Evolutionary conservation across 2,888 invertebrate species (phyloP), one percentile per base, ranked within the genome.

Genomic region (Dolichomitus sp.): DNA sequence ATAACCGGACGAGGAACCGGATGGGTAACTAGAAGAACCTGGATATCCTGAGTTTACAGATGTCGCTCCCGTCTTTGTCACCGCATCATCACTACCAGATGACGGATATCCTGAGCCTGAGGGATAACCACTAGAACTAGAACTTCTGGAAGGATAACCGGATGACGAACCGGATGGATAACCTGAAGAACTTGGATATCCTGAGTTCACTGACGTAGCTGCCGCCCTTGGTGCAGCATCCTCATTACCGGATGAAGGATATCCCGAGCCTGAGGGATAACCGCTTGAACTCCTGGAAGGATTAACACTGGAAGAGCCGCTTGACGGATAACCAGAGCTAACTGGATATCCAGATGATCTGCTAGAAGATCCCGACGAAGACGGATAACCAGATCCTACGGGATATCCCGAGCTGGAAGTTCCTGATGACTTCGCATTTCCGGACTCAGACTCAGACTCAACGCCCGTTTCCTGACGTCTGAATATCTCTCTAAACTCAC

Each of bases 391-490:
- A 2, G 84, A 84, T 23, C 80, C 63, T 30, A 54, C 54, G 6
- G 80, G 80, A 59, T 84, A 84, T 17, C 84, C 81, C 7, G 83
- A 81, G 19, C 66, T 70, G 42, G 27, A 17, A 2, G 63, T 50
- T 23, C 40, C 40, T 9, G 69, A 54, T 37, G 82, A 33, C 37
- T 73, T 75, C 12, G 54, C 17, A n/a, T 42, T 65, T 3, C 70
- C 48, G 63, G 84, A 50, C 30, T 40, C n/a, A 37, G 83, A 37
- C 17, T 48, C 59, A n/a, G 80, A 65, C 6, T 81, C 74, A 30
- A 27, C 66, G 4, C 50, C 77, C 27, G 74, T 52, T 40, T 75
- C 88, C 48, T 91, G 89, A 9, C 90, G 89, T 77, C 87, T 89
- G 48, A 68, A 70, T 30, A 88, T 48, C 54, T 87, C 87, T 75